Base-by-base conservation (phyloP, 92 coral and sea anemone genomes). In the Porites divaricata region DNA sequence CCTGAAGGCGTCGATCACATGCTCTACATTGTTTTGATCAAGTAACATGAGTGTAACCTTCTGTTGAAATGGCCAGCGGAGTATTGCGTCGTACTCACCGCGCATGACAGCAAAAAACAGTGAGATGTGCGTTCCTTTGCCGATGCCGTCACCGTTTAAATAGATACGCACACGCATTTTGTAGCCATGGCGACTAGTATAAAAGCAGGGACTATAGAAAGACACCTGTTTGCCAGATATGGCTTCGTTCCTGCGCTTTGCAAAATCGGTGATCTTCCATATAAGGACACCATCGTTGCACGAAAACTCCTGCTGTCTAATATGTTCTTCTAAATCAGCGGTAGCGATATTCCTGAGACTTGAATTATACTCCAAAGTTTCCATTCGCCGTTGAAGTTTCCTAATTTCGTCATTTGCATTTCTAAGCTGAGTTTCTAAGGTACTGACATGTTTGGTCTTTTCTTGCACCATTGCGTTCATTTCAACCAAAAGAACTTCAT, bases 21-120 rank as follows among this genome's bases (percentile, higher is more conserved):
- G 94, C 59, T 93, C 97, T 71, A 77, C 80, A 62, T 88, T 88
- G 81, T 93, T 89, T 77, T 93, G 95, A 59, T 93, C 97, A 74
- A 93, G 52, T 59, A 93, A 67, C 94, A 91, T 91, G 71, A 93
- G 68, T 8, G 89, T 91, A 61, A 91, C 91, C 67, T 86, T 90
- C 62, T 92, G 91, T 71, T 93, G 79, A 89, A 79, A 92, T 65
- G 93, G 95, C 95, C 95, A 92, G 87, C 89, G 91, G 91, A 92
- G 92, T 70, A 91, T 45, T 80, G 86, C 93, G 56, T 90, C 91
- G 70, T 90, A 83, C 74, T 90, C 85, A 63, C 93, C 85, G 77
- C 88, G 93, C 93, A 86, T 82, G 84, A 89, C n/a, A 72, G 83
- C 91, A 64, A 88, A 81, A 28, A 88, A 88, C 70, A 88, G 3